Evolutionary conservation across 2,797 vertebrate species (phyloP), one percentile per base, ranked within the genome.

Genomic region (Coregonus sp.): DNA sequence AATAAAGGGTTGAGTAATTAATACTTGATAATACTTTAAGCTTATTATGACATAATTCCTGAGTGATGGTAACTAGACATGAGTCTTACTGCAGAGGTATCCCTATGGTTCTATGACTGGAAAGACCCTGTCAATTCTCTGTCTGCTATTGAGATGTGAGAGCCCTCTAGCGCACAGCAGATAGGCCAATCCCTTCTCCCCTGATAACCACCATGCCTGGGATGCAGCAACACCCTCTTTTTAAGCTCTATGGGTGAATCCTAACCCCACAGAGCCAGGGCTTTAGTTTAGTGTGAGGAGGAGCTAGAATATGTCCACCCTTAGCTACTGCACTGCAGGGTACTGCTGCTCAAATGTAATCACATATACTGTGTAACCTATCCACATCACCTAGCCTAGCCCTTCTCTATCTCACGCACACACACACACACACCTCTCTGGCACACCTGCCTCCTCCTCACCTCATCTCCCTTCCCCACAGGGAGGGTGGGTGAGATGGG

Each of bases 201-300:
- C 31, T 9, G 52, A 67, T 25, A 75, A 72, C 14, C 54, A 25
- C 54, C 35, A n/a, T 61, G 25, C 56, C 70, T 65, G 75, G 73
- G 75, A 76, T 81, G 18, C 86, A 79, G 73, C 20, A 80, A 83
- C 86, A 82, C 87, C 88, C 86, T 85, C 84, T 86, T 79, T 87
- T 75, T 75, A 76, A 52, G 37, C 78, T 56, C 51, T 70, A 73
- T 73, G 33, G 18, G 70, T 82, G 75, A 66, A 74, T 56, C 73
- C 20, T 20, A 80, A 6, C 35, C 37, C 68, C 35, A 5, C 59
- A 2, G 70, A 37, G 0, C 4, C 61, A 12, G 11, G 25, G 7
- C 11, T 65, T 65, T 47, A 47, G 40, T 11, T 47, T 9, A 47
- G 9, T 47, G 4, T 35, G 72, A n/a, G 14, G 61, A 72, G 72